Evolutionary conservation across 2,797 vertebrate genomes (phyloP).

Genomic region (Taeniopygia guttata): DNA sequence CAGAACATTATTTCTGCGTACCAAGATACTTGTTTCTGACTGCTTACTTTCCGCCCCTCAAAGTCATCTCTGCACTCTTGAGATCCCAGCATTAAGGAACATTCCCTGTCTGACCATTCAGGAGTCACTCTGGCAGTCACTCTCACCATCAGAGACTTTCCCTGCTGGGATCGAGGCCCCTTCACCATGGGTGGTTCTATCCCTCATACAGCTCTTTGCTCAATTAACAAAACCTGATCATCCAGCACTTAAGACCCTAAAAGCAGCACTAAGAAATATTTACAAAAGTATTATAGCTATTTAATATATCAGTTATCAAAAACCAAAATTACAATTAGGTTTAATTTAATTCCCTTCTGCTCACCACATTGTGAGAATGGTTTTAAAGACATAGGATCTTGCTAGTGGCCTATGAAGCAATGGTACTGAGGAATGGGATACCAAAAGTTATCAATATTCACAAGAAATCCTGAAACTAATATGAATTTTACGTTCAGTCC

Average conservation of each 20-base stretch:
- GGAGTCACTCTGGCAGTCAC: not conserved
- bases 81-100: not conserved
- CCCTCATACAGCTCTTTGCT: not conserved
- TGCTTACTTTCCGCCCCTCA: not conserved
- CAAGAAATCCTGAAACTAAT: not conserved
- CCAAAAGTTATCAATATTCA: not conserved
- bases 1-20: not conserved
- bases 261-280: not conserved
- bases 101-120: not conserved
- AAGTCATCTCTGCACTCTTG: not conserved
- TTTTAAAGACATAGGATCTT: not conserved
- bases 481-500: not conserved
- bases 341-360: not conserved
- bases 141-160: not conserved
- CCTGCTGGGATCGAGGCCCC: rapidly evolving
- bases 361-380: not conserved
- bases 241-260: not conserved
- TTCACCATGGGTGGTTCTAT: not conserved
- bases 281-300: not conserved
- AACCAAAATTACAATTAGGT: not conserved
- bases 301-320: not conserved
- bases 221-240: not conserved
- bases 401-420: not conserved
- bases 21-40: not conserved
- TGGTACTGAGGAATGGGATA: not conserved